Conservation (phyloP, 1,140 invertebrate genomes). For the Drosophila micromelanica region DNA sequence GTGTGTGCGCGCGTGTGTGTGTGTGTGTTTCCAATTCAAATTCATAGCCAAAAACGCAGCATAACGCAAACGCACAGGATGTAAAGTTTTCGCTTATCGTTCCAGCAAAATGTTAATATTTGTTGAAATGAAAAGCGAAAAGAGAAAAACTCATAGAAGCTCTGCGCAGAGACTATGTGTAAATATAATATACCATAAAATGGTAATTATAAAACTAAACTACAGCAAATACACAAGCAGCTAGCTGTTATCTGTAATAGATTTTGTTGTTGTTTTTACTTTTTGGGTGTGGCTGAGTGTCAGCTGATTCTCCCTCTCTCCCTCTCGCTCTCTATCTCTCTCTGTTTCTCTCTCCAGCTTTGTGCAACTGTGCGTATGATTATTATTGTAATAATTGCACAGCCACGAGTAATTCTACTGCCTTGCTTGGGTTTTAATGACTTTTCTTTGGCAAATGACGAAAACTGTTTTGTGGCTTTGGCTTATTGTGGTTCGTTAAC, state of each 20-base stretch:
- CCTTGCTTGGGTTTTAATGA: slow-evolving; percentile 62
- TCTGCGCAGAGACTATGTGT: slow-evolving; percentile 45
- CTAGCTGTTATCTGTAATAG: slow-evolving; percentile 66
- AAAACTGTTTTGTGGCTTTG: slow-evolving; percentile 58
- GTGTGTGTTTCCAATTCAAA: slow-evolving; percentile 23
- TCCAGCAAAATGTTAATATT: slow-evolving; percentile 79
- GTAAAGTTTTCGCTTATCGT: slow-evolving; percentile 77
- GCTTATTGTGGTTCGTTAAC: slow-evolving; percentile 63
- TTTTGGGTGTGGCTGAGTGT: slow-evolving; percentile 16
- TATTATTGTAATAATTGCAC: slow-evolving; percentile 75
- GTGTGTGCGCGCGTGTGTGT: background rate
- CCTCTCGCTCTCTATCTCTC: no score
- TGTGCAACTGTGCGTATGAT: slow-evolving; percentile 77
- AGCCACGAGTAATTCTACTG: slow-evolving; percentile 21
- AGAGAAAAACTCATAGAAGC: slow-evolving; percentile 2
- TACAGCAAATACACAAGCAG: slow-evolving; percentile 51
- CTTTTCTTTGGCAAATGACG: slow-evolving; percentile 59
- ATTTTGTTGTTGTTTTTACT: slow-evolving; percentile 50
- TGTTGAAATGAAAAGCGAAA: slow-evolving; percentile 68
- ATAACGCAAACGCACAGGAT: slow-evolving; percentile 37
- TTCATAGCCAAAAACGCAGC: slow-evolving; percentile 44
- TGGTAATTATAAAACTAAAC: slow-evolving; percentile 80
- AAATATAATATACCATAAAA: slow-evolving; percentile 76
- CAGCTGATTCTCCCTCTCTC: background rate
- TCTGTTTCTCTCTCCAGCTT: background rate